Percentiles rank a stretch among this genome's conserved stretches.
Evolutionary conservation across 2,888 invertebrate species (phyloP).

Genomic region (Agelastica alni): DNA sequence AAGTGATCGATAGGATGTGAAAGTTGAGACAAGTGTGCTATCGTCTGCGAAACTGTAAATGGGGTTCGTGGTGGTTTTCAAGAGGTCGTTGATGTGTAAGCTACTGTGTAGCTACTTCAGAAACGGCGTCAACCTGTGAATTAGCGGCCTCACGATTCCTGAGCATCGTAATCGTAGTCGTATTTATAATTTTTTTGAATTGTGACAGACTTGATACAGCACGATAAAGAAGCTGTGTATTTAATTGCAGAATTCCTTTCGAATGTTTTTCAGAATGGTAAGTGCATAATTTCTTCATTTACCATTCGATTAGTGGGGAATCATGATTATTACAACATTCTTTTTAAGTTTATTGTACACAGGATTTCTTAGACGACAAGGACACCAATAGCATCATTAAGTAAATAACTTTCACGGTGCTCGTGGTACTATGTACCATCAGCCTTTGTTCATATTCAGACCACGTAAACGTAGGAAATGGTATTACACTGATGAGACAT

Average conservation of each 20-base stretch:
- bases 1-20: too few species aligned
- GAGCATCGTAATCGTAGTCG: too few species aligned
- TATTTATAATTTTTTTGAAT: too few species aligned
- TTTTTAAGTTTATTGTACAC: neutral
- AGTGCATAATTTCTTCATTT: slow-evolving; percentile 1
- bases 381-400: slow-evolving; percentile 4
- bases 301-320: neutral
- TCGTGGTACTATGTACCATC: neutral
- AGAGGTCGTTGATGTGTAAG: too few species aligned
- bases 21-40: too few species aligned
- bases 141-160: too few species aligned
- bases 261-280: neutral
- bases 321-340: neutral
- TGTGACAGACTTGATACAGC: too few species aligned
- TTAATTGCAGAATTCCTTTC: neutral
- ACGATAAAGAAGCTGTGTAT: too few species aligned
- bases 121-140: too few species aligned
- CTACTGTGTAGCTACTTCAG: too few species aligned
- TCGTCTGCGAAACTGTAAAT: too few species aligned
- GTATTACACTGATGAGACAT: neutral
- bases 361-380: neutral
- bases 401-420: neutral
- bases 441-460: slow-evolving; percentile 12
- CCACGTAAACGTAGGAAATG: slow-evolving; percentile 5
- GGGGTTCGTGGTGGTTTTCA: too few species aligned